phyloP scores from a whole-genome alignment of 2,888 invertebrate species.

The Linnaemya tessellans region DNA sequence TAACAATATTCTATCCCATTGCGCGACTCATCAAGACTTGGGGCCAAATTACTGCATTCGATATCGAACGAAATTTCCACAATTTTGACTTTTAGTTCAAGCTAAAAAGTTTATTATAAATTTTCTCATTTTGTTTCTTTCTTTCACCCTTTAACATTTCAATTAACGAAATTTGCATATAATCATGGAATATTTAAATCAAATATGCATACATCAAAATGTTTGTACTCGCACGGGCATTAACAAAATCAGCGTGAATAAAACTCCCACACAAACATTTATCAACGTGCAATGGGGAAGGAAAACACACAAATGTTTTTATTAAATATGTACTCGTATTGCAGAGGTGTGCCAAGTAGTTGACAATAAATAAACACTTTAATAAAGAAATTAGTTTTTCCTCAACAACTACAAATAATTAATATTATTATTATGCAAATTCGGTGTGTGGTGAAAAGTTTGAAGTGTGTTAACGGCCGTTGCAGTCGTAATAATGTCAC shows the following conservation, averaged over 20 bases:
- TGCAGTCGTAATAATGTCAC: no score
- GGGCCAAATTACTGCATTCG: no score
- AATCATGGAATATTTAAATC: not conserved
- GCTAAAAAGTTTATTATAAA: not conserved
- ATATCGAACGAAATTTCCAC: not conserved
- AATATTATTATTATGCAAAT: not conserved
- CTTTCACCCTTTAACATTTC: not conserved
- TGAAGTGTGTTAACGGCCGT: no score
- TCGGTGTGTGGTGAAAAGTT: not conserved
- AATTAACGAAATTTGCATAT: constrained; percentile 18
- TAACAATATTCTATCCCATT: no score
- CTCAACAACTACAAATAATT: not conserved
- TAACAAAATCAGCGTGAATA: constrained; percentile 53
- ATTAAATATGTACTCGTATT: no score
- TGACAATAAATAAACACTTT: not conserved
- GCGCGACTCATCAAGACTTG: no score
- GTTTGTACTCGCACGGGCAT: constrained; percentile 14
- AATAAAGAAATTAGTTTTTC: constrained; percentile 13
- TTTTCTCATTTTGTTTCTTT: not conserved
- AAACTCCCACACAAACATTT: constrained; percentile 51
- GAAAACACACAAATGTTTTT: constrained; percentile 20
- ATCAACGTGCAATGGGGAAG: constrained; percentile 23
- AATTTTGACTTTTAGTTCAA: not conserved
- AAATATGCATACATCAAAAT: constrained; percentile 3
- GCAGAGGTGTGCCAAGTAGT: constrained; percentile 36